Base-by-base conservation (phyloP, 1,140 invertebrate genomes). In the Drosophila rhopaloa region DNA sequence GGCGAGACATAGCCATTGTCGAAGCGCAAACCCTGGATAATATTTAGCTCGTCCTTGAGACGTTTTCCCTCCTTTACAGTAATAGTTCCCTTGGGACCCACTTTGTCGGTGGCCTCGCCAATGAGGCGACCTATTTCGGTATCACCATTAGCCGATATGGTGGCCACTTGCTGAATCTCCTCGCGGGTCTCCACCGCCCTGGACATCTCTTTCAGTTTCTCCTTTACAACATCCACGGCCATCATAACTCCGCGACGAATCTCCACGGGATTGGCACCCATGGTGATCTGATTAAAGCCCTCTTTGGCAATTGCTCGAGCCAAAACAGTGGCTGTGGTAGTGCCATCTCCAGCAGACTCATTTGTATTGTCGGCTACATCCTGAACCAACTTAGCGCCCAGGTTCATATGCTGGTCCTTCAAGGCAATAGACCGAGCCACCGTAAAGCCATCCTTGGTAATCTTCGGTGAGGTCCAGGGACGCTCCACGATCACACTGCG, bases 11-110 rank as follows among this genome's bases (percentile, higher is more conserved):
- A 99, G 63, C 99, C 99, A 76, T 98, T 95, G 91, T 99, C 99
- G 93, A 99, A 99, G 93, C 99, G 99, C 97, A 99, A 97, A 72
- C 99, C 99, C 93, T 99, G 98, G 92, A 99, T 99, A n/a, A 98
- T 82, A 93, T 99, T 98, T 4, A 99, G 93, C 93, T 99, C 98
- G 93, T 99, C 99, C 73, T 94, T 95, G 14, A 99, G 93, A 0
- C 98, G 99, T 93, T 99, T 99, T 10, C 99, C 98, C 93, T 99
- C 99, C 93, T 99, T 99, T 0, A 99, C 99, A 9, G 99, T 99
- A 48, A 99, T 99, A 0, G 99, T 98, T 58, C 99, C 99, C 91
- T 99, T 98, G 74, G 97, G 96, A 2, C 99, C 99, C 41, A 97
- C 96, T 91, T 95, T 97, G 88, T 99, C 99, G 97, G 99, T 99